Conservation (phyloP, 2,888 invertebrate genomes). For the Ethmia dodecea region DNA sequence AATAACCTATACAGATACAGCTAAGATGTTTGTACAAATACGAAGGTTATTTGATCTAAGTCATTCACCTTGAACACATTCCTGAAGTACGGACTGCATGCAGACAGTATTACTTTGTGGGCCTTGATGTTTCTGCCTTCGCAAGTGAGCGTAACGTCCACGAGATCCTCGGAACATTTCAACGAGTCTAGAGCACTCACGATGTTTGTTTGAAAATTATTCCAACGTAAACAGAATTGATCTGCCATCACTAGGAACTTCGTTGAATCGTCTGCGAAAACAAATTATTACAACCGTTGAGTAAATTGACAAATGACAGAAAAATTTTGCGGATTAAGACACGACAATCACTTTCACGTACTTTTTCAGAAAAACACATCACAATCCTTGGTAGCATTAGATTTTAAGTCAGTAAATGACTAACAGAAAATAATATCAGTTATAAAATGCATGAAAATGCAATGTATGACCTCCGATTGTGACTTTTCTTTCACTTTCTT, state of each 20-base stretch:
- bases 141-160: slow-evolving; percentile 85
- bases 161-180: slow-evolving; percentile 82
- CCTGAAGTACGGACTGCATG: slow-evolving; percentile 86
- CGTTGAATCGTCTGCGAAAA: slow-evolving; percentile 41
- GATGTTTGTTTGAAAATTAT: slow-evolving; percentile 84
- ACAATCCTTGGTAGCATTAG: slow-evolving; percentile 31
- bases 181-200: slow-evolving; percentile 83
- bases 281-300: slow-evolving; percentile 18
- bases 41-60: slow-evolving; percentile 70
- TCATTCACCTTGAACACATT: slow-evolving; percentile 83
- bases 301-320: slow-evolving; percentile 34
- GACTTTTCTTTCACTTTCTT: slow-evolving; percentile 61
- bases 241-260: slow-evolving; percentile 72
- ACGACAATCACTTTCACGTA: slow-evolving; percentile 23
- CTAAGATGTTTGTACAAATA: slow-evolving; percentile 38
- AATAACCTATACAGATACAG: slow-evolving; percentile 20
- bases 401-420: slow-evolving; percentile 28
- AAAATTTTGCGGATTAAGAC: slow-evolving; percentile 11
- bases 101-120: slow-evolving; percentile 85
- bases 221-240: slow-evolving; percentile 86
- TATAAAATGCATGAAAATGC: slow-evolving; percentile 66
- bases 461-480: slow-evolving; percentile 69
- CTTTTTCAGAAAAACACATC: slow-evolving; percentile 35
- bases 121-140: slow-evolving; percentile 85
- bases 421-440: slow-evolving; percentile 23